Percentiles rank a stretch among this genome's conserved stretches.
Conservation (phyloP, 2,888 invertebrate species). For the Junonia oenone region DNA sequence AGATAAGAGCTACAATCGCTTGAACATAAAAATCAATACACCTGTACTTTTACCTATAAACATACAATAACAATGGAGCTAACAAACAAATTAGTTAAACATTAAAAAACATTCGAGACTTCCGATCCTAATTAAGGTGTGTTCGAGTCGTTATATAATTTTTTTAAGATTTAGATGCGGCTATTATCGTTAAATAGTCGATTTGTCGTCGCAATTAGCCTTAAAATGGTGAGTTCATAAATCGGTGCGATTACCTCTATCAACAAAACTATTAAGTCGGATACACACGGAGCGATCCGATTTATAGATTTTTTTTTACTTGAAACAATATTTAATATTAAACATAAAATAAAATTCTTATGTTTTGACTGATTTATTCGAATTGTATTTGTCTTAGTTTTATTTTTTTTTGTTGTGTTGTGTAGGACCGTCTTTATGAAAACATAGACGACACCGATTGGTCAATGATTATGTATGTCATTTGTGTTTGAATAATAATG, state of each 20-base stretch:
- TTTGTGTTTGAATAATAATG: slow-evolving; percentile 38
- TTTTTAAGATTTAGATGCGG: slow-evolving; percentile 54
- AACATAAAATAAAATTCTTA: not conserved
- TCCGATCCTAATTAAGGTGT: slow-evolving; percentile 68
- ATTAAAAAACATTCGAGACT: slow-evolving; percentile 61
- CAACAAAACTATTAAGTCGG: slow-evolving; percentile 1
- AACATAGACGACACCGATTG: slow-evolving; percentile 31
- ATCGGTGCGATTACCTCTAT: slow-evolving; percentile 40
- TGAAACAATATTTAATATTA: not conserved
- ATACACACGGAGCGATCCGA: not conserved
- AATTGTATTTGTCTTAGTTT: not conserved
- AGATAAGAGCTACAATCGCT: slow-evolving; percentile 24
- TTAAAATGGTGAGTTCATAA: slow-evolving; percentile 57
- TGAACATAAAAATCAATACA: slow-evolving; percentile 8
- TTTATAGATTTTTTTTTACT: not conserved
- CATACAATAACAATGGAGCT: slow-evolving; percentile 29
- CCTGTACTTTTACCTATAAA: slow-evolving; percentile 5
- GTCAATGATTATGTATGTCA: slow-evolving; percentile 37
- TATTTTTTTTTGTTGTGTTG: not conserved
- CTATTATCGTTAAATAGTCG: slow-evolving; percentile 56
- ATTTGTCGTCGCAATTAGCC: slow-evolving; percentile 52
- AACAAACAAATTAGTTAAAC: slow-evolving; percentile 67
- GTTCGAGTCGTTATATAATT: slow-evolving; percentile 37
- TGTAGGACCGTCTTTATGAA: not conserved
- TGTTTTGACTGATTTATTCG: not conserved